These are phyloP conservation scores for Acrossocheilus wenchowensis DNA, from an alignment of 2,797 vertebrate species.

Conservation along the genomic window DNA sequence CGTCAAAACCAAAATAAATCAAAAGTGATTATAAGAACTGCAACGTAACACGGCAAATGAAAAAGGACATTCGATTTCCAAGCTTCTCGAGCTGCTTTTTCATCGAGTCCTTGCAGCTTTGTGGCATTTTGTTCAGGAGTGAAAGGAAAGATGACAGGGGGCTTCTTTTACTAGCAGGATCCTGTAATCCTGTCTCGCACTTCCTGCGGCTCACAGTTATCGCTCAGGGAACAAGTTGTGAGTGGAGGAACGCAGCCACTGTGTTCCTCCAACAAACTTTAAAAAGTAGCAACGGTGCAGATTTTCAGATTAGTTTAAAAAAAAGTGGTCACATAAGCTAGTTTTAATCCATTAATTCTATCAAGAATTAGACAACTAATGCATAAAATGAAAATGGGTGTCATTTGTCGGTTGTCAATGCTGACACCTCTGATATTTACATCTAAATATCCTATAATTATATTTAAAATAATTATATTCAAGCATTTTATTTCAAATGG, in stretches of 20 bases:
- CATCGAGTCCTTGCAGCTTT: conserved; percentile 4
- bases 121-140: conserved; percentile 18
- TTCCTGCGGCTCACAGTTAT: neutral
- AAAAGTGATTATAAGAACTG: neutral
- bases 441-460: neutral
- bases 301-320: neutral
- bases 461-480: neutral
- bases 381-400: neutral
- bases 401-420: neutral
- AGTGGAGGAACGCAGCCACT: neutral
- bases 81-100: neutral
- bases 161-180: conserved; percentile 24
- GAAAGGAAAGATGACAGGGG: conserved; percentile 21
- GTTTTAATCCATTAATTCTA: neutral
- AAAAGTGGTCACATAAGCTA: neutral
- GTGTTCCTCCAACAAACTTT: neutral
- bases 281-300: neutral
- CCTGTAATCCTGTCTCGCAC: conserved; percentile 16
- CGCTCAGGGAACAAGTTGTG: neutral
- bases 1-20: neutral
- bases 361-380: neutral
- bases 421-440: neutral
- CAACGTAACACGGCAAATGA: neutral
- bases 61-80: conserved; percentile 8
- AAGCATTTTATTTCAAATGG: neutral